Conservation (phyloP, 2,797 vertebrate species). For the Chrosomus eos region DNA sequence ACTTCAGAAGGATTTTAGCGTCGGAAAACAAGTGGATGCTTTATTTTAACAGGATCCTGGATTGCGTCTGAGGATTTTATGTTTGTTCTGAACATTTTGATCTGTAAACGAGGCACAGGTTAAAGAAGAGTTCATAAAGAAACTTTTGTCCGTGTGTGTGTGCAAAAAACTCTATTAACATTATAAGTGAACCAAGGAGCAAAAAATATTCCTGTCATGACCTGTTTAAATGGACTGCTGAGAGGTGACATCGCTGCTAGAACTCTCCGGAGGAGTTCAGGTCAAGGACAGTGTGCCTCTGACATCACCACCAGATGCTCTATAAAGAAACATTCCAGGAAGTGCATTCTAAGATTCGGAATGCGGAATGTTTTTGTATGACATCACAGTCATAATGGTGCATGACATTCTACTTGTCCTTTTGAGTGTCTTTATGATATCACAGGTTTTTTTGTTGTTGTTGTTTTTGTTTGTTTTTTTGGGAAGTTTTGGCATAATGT, state of each 20-base stretch:
- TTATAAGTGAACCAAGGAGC: background rate
- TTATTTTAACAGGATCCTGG: no score
- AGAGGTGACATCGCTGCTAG: background rate
- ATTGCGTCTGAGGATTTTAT: no score
- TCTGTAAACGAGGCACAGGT: no score
- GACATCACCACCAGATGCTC: slow-evolving; percentile 14
- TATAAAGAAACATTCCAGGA: no score
- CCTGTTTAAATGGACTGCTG: background rate
- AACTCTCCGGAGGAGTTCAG: background rate
- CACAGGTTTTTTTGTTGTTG: background rate
- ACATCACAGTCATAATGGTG: background rate
- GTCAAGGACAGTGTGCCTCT: background rate
- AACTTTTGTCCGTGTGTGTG: no score
- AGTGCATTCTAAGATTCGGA: background rate
- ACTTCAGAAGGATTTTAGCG: no score
- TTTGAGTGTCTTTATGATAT: background rate
- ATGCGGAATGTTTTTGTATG: background rate
- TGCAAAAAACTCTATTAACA: background rate
- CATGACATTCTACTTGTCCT: background rate
- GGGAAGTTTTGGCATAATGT: background rate
- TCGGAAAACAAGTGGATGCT: no score
- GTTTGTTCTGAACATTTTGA: no score
- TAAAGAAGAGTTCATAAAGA: no score
- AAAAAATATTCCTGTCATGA: background rate
- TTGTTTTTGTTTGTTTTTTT: no score